Base-by-base conservation (phyloP, 2,888 invertebrate species). In the Chirona hameri region DNA sequence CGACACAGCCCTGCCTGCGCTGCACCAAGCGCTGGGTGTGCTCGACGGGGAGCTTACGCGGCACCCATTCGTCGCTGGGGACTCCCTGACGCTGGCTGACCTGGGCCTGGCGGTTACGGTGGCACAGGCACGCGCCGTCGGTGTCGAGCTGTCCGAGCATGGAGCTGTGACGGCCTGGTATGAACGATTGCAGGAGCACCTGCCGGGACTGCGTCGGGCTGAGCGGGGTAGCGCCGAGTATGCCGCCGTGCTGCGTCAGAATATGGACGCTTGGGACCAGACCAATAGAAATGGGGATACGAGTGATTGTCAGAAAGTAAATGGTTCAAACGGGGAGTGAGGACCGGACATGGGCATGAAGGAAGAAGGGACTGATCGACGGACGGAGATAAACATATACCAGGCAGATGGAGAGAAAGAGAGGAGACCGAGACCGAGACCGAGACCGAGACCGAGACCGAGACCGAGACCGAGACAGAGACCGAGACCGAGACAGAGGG, bases 51-150 rank as follows among this genome's bases (percentile, higher is more conserved):
- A 76, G 76, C 76, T 76, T 31, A 3, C 18, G 76, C 31, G 21
- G 7, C 0, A 21, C 21, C 5, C 76, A 10, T 76, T 39, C 76
- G 39, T 21, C 7, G 24, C 39, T 21, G 76, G 76, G 31, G 76
- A 14, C 4, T 21, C 76, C 21, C 39, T 24, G 5, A 39, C 21
- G 21, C 76, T 76, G 39, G 76, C 76, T 21, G 76, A 76, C 39
- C 39, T 76, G 2, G 76, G 76, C 24, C 76, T 76, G 31, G 76
- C 27, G 76, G 18, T 18, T 18, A 39, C 39, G 18, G 76, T 76
- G 76, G 76, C 76, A 39, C 76, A 76, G 76, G 76, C 76, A 21
- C 31, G 31, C 76, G 76, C 76, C 9, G 21, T 76, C 18, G 39
- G 39, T 21, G 39, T 76, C 21, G 39, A 31, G 18, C 76, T 76